phyloP scores from a whole-genome alignment of 2,888 invertebrate genomes.

The Noctua pronuba region DNA sequence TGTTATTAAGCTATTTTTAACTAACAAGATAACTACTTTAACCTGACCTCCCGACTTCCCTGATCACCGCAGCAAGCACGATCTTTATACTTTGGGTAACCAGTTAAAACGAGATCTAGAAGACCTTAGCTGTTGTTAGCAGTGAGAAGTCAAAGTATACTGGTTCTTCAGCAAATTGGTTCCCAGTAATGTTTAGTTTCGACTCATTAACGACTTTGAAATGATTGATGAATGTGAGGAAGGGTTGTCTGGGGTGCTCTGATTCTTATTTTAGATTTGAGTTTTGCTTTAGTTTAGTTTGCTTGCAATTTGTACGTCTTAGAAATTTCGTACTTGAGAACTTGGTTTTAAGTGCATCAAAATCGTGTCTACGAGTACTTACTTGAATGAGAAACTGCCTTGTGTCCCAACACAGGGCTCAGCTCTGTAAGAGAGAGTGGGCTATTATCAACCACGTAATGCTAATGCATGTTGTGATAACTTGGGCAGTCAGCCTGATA shows the following conservation, averaged over 20 bases:
- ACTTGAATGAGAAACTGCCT: no score
- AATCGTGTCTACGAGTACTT: neutral
- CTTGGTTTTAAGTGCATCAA: neutral
- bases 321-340: neutral
- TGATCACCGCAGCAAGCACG: constrained; percentile 27
- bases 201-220: constrained; percentile 80
- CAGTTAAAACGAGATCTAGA: constrained; percentile 65
- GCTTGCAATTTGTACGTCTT: constrained; percentile 28
- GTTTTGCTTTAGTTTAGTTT: constrained; percentile 18
- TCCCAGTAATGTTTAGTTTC: constrained; percentile 79
- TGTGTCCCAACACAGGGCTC: no score
- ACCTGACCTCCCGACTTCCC: constrained; percentile 50
- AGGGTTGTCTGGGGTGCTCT: constrained; percentile 64
- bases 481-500: neutral
- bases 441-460: neutral
- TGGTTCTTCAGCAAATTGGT: constrained; percentile 72
- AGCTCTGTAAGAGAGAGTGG: no score
- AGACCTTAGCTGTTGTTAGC: constrained; percentile 55
- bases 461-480: neutral
- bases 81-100: constrained; percentile 64
- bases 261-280: constrained; percentile 62
- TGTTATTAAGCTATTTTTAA: constrained; percentile 78
- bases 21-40: constrained; percentile 64
- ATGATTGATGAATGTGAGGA: constrained; percentile 79
- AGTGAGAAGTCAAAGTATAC: constrained; percentile 66